These are phyloP conservation scores for Pomatorhinus ruficollis DNA, from an alignment of 2,113 vertebrate species.

Conservation along the genomic window DNA sequence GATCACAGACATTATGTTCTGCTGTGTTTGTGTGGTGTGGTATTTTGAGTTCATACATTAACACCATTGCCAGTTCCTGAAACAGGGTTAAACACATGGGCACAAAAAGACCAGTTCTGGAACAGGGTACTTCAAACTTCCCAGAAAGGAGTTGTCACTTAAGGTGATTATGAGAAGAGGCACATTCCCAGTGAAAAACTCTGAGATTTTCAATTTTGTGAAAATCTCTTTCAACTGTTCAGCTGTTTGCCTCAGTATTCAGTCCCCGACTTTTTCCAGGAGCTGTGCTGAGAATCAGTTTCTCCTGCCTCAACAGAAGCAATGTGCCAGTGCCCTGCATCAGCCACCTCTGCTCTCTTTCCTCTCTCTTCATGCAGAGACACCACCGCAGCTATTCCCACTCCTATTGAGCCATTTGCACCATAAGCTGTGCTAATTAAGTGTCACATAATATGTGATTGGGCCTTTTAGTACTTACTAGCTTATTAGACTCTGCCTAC, in stretches of 20 bases:
- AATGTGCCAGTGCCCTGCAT: not conserved
- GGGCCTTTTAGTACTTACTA: not conserved
- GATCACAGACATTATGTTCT: slow-evolving; percentile 2
- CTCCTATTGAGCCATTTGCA: not conserved
- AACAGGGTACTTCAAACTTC: not conserved
- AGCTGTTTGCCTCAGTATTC: not conserved
- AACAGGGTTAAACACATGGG: not conserved
- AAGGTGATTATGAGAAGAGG: not conserved
- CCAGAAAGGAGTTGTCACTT: not conserved
- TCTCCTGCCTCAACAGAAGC: not conserved
- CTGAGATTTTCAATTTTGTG: not conserved
- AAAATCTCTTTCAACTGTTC: not conserved
- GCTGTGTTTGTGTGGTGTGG: not conserved
- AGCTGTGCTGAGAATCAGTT: not conserved
- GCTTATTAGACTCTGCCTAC: not conserved
- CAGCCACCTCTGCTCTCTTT: not conserved
- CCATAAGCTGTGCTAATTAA: not conserved
- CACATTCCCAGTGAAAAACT: not conserved
- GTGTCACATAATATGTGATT: not conserved
- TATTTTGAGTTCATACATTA: not conserved
- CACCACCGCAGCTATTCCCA: not conserved
- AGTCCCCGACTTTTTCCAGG: not conserved
- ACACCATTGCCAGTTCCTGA: not conserved
- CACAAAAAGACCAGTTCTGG: not conserved
- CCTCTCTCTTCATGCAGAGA: not conserved